Percentiles rank a stretch among this genome's conserved stretches.
Conservation (phyloP, 2,797 vertebrate species). For the Tachyglossus aculeatus region DNA sequence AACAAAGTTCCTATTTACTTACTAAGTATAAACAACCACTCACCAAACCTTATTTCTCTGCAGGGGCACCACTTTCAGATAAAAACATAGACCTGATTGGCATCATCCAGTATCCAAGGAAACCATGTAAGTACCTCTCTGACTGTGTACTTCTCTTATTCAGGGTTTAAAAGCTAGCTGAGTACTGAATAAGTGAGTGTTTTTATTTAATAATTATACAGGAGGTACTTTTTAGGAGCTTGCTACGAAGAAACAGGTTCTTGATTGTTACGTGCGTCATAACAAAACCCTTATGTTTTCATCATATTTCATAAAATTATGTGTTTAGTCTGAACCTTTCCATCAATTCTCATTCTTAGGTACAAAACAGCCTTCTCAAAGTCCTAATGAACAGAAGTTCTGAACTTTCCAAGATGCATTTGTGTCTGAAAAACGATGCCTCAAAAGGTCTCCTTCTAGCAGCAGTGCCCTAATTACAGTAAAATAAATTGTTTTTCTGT, state of each 20-base stretch:
- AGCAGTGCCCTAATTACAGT: slow-evolving; percentile 13
- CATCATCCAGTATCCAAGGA: slow-evolving; percentile 90
- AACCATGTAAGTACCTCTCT: slow-evolving; percentile 86
- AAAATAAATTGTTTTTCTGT: slow-evolving; percentile 2
- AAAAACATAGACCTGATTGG: slow-evolving; percentile 79
- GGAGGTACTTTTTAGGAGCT: slow-evolving; percentile 74
- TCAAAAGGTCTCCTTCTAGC: slow-evolving; percentile 6
- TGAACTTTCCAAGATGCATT: slow-evolving; percentile 51
- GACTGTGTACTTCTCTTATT: slow-evolving; percentile 77
- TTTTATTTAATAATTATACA: slow-evolving; percentile 86
- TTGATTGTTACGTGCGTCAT: slow-evolving; percentile 64
- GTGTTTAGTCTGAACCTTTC: slow-evolving; percentile 54
- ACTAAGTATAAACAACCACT: slow-evolving; percentile 78
- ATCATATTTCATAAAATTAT: slow-evolving; percentile 67
- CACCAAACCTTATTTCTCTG: slow-evolving; percentile 75
- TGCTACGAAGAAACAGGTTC: slow-evolving; percentile 71
- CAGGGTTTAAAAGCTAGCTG: slow-evolving; percentile 76
- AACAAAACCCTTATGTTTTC: slow-evolving; percentile 69
- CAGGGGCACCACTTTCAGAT: slow-evolving; percentile 81
- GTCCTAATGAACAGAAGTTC: slow-evolving; percentile 52
- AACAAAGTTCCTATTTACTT: slow-evolving; percentile 80
- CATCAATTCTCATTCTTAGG: slow-evolving; percentile 50
- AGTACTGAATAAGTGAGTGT: slow-evolving; percentile 80
- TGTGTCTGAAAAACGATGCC: slow-evolving; percentile 34
- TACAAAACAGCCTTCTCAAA: slow-evolving; percentile 60